Conservation (phyloP, 37 sponge, comb jelly and placozoan genomes). For the Theonella swinhoei region DNA sequence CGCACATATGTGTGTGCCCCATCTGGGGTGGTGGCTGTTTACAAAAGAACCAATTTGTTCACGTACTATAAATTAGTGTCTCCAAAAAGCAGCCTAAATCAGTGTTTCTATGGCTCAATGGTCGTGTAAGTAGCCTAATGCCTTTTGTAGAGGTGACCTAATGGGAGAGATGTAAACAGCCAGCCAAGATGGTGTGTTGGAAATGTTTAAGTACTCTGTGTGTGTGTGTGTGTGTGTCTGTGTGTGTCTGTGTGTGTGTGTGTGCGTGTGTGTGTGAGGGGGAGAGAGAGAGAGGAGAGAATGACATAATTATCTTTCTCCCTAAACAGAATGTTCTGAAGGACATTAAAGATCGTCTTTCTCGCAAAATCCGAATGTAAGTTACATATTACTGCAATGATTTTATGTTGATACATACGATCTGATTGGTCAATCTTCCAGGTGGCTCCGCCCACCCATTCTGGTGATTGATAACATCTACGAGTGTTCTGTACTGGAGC, state of each 20-base stretch:
- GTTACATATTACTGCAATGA: background rate
- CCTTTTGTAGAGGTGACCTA: too few relatives aligned
- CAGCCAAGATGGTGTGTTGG: too few relatives aligned
- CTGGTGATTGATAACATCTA: conserved; percentile 60
- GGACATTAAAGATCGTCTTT: conserved; percentile 44
- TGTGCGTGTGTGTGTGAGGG: conserved; percentile 41
- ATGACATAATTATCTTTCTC: background rate
- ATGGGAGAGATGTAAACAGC: too few relatives aligned
- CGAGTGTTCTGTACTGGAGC: conserved; percentile 53
- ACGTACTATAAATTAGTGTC: too few relatives aligned
- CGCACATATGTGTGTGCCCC: too few relatives aligned
- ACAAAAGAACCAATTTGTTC: too few relatives aligned
- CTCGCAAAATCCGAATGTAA: conserved; percentile 5
- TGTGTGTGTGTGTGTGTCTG: conserved; percentile 50
- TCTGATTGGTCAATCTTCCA: conserved; percentile 1
- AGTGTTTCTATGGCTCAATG: too few relatives aligned
- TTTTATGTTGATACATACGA: background rate
- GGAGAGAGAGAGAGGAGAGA: background rate
- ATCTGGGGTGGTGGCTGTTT: too few relatives aligned
- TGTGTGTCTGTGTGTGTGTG: conserved; percentile 46
- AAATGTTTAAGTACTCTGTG: too few relatives aligned
- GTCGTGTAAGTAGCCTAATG: too few relatives aligned
- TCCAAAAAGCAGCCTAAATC: too few relatives aligned
- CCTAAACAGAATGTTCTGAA: conserved; percentile 7
- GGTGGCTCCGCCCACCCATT: conserved; percentile 42